A percentile compares a stretch with the other conserved stretches of the same genome.
Conservation (phyloP, 2,113 vertebrate species). For the Malaclemys terrapin region DNA sequence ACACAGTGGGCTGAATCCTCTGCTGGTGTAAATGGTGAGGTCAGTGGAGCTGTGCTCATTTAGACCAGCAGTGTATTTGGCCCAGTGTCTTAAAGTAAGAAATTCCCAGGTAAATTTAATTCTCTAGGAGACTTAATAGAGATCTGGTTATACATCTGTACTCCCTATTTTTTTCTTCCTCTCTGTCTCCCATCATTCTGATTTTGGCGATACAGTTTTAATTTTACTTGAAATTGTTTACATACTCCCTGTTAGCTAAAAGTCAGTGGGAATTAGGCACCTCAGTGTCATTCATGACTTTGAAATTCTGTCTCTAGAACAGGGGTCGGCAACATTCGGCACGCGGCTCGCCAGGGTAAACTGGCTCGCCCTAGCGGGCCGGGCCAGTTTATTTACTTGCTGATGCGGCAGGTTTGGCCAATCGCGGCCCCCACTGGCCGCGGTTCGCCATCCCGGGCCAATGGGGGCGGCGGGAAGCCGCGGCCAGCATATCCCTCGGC, state of each 20-base stretch:
- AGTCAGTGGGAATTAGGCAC: not conserved
- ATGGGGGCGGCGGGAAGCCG: too few relatives aligned
- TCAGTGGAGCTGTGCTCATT: not conserved
- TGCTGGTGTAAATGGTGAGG: accelerated
- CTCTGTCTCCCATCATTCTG: not conserved
- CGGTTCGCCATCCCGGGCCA: too few relatives aligned
- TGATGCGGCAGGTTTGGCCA: too few relatives aligned
- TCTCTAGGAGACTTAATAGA: not conserved
- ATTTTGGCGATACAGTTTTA: not conserved
- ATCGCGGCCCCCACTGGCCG: too few relatives aligned
- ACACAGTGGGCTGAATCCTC: not conserved
- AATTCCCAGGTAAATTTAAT: not conserved
- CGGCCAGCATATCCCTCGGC: too few relatives aligned
- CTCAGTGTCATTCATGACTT: constrained; percentile 36
- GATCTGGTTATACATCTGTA: not conserved
- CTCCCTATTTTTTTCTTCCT: not conserved
- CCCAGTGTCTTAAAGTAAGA: not conserved
- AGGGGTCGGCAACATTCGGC: too few relatives aligned
- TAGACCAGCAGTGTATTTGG: not conserved
- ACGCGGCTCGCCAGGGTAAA: too few relatives aligned
- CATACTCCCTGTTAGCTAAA: not conserved
- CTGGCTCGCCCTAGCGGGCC: too few relatives aligned
- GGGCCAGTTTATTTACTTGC: too few relatives aligned
- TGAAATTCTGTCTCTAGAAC: not conserved
- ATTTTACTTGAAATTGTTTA: constrained; percentile 6